These are phyloP conservation scores for Carassius carassius DNA, from an alignment of 2,113 vertebrate species.

Conservation along the genomic window DNA sequence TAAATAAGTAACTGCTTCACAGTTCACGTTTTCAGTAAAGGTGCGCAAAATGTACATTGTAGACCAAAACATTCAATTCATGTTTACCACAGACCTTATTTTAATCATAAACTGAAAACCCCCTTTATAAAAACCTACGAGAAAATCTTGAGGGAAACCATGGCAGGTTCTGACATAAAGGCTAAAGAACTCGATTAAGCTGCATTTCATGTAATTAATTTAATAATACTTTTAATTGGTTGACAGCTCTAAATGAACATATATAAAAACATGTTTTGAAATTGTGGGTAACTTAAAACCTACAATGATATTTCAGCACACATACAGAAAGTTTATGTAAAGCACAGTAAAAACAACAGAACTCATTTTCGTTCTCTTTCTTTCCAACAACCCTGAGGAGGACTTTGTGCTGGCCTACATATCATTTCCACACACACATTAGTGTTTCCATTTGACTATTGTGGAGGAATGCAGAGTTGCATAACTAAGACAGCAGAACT, in stretches of 20 bases:
- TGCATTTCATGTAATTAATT: neutral
- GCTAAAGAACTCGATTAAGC: neutral
- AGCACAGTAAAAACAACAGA: neutral
- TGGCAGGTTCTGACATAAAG: neutral
- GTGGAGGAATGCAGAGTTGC: conserved; percentile 27
- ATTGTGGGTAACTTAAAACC: neutral
- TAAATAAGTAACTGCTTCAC: too few relatives aligned
- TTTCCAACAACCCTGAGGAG: neutral
- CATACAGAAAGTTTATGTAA: neutral
- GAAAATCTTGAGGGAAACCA: neutral
- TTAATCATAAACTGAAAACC: neutral
- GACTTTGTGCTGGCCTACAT: conserved; percentile 5
- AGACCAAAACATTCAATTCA: too few relatives aligned
- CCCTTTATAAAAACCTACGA: neutral
- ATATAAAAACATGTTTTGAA: neutral
- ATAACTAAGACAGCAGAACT: conserved; percentile 22
- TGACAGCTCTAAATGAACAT: neutral
- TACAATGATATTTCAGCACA: neutral
- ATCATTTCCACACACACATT: conserved; percentile 14
- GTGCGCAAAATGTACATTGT: too few relatives aligned
- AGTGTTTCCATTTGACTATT: conserved; percentile 28
- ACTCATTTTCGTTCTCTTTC: neutral
- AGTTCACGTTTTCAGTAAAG: too few relatives aligned
- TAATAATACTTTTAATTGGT: neutral
- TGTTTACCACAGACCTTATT: neutral